Evolutionary conservation across 2,888 invertebrate species (phyloP), one percentile per base, ranked within the genome.

Genomic region (Cataglyphis albicans): DNA sequence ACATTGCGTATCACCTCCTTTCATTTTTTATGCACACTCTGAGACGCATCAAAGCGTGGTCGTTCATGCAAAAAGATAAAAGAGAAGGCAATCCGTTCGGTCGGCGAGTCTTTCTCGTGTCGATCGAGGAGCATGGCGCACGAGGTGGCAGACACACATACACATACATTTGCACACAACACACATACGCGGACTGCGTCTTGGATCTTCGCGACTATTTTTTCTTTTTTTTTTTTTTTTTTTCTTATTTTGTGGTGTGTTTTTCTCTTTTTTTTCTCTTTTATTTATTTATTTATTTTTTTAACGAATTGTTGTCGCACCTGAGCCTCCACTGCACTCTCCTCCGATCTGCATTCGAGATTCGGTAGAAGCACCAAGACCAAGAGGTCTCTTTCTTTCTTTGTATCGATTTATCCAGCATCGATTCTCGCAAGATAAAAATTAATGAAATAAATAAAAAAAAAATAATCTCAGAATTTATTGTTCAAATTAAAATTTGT

Each of bases 321-420:
- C 90, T 86, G 88, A 90, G 90, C 89, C 90, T 91, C 89, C 89
- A 91, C 90, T 92, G 92, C 93, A 92, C 93, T 88, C 84, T 90
- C 88, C 88, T 91, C 86, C 90, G 84, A 87, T 91, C 87, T 92
- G 92, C 93, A 93, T 91, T 90, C 86, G 87, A 91, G 84, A 90
- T 88, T 90, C 88, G 89, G 90, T 92, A 91, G 91, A 92, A 89
- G 91, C 91, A 92, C 92, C 86, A 87, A 90, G 84, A 92, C 92
- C 86, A 87, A 90, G 84, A 70, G 32, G 12, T 87, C 81, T 88
- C 75, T 88, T 83, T 87, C 82, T 89, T 82, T 90, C 83, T 87
- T 32, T 87, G 85, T 84, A 86, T 84, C 82, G 68, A 90, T 74
- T 83, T 80, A 32, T 75, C 61, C 44, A 59, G 64, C 81, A 18